Conservation (phyloP, 2,113 vertebrate genomes). For the Lathamus discolor region DNA sequence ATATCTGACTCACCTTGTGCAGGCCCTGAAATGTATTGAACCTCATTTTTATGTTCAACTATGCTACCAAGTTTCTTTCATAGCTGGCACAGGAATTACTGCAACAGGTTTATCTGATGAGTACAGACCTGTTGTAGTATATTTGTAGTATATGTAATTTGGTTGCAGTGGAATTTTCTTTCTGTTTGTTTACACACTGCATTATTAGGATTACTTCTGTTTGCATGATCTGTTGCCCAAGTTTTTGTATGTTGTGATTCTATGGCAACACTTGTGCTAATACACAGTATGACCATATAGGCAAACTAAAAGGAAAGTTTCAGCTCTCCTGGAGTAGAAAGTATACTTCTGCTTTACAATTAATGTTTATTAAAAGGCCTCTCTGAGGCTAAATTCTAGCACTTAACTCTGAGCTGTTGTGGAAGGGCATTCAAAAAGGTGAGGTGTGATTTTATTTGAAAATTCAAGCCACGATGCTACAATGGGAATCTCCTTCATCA, state of each 20-base stretch:
- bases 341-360: background rate
- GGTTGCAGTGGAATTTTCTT: background rate
- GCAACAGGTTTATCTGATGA: background rate
- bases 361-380: background rate
- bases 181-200: background rate
- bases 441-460: background rate
- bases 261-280: background rate
- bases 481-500: background rate
- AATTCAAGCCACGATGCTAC: background rate
- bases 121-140: background rate
- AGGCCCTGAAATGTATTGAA: background rate
- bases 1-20: background rate
- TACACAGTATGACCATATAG: background rate
- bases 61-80: background rate
- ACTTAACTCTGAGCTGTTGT: background rate
- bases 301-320: background rate
- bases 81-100: background rate
- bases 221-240: constrained; percentile 23
- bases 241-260: constrained; percentile 42
- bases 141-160: background rate
- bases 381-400: background rate
- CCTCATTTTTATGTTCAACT: background rate
- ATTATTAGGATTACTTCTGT: constrained; percentile 26
- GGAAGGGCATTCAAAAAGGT: background rate
- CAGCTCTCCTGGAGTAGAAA: constrained; percentile 31